Conservation (phyloP, 2,797 vertebrate genomes). For the Trachops cirrhosus region DNA sequence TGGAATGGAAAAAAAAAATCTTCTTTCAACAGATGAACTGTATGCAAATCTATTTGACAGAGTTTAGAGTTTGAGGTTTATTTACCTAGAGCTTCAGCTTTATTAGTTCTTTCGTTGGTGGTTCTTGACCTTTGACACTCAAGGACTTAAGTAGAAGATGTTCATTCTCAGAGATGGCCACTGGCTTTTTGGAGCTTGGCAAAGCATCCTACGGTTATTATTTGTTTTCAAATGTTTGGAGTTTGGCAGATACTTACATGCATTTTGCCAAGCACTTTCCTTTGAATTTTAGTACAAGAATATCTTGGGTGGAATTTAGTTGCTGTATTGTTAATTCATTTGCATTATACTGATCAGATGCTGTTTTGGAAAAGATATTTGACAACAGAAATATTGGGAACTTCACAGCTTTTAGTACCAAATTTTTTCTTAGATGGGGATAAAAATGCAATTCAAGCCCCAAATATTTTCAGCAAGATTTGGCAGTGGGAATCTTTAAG, state of each 20-base stretch:
- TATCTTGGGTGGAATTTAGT: conserved; percentile 63
- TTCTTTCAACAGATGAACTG: conserved; percentile 43
- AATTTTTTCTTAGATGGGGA: neutral
- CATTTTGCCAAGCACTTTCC: conserved; percentile 55
- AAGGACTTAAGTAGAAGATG: neutral
- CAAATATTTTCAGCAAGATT: conserved; percentile 48
- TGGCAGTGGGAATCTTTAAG: conserved; percentile 40
- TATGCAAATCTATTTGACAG: conserved; percentile 49
- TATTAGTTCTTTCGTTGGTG: conserved; percentile 56
- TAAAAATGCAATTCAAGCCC: conserved; percentile 30
- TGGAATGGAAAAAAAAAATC: conserved; percentile 37
- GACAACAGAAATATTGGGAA: conserved; percentile 42
- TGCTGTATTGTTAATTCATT: conserved; percentile 52
- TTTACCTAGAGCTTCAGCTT: conserved; percentile 60
- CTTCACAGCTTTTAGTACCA: neutral
- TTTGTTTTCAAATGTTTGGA: conserved; percentile 60
- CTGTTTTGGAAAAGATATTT: conserved; percentile 48
- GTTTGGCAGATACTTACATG: conserved; percentile 44
- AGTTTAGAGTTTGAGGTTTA: conserved; percentile 49
- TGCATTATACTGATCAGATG: conserved; percentile 30
- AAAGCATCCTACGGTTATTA: conserved; percentile 19
- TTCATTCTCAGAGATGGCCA: neutral
- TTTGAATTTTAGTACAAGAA: conserved; percentile 60
- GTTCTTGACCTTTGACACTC: conserved; percentile 52
- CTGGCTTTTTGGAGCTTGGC: conserved; percentile 34